A percentile compares a stretch with the other conserved stretches of the same genome.
Evolutionary conservation across 2,113 vertebrate species (phyloP).

Genomic region (Hyperoodon ampullatus): DNA sequence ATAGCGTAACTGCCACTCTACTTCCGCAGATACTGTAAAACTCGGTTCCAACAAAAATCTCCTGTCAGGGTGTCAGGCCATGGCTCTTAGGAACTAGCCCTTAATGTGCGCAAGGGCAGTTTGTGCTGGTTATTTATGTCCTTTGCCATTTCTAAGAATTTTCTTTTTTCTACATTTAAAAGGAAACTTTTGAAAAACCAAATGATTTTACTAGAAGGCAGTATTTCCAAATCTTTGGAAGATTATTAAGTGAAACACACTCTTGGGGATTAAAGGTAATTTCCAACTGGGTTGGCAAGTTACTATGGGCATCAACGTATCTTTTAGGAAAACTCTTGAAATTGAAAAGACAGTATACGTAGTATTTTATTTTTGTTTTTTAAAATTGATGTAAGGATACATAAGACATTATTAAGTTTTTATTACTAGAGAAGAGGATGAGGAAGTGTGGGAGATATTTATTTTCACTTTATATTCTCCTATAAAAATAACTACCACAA

Average conservation of each 20-base stretch:
- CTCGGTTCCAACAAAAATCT: background rate
- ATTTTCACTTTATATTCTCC: background rate
- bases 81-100: background rate
- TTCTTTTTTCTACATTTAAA: slow-evolving; percentile 23
- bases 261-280: slow-evolving; percentile 56
- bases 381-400: background rate
- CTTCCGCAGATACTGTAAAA: background rate
- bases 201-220: slow-evolving; percentile 35
- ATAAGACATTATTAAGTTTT: background rate
- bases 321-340: slow-evolving; percentile 44
- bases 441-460: background rate
- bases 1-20: background rate
- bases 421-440: background rate
- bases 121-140: background rate
- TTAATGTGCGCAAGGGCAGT: fast-evolving
- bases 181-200: slow-evolving; percentile 53
- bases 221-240: slow-evolving; percentile 35
- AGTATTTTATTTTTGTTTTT: background rate
- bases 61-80: background rate
- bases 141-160: background rate
- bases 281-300: slow-evolving; percentile 40
- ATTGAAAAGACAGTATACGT: background rate
- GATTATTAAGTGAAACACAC: background rate
- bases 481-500: background rate
- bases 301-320: background rate